Conservation (phyloP, 1,140 invertebrate species). For the Drosophila fuyamai region DNA sequence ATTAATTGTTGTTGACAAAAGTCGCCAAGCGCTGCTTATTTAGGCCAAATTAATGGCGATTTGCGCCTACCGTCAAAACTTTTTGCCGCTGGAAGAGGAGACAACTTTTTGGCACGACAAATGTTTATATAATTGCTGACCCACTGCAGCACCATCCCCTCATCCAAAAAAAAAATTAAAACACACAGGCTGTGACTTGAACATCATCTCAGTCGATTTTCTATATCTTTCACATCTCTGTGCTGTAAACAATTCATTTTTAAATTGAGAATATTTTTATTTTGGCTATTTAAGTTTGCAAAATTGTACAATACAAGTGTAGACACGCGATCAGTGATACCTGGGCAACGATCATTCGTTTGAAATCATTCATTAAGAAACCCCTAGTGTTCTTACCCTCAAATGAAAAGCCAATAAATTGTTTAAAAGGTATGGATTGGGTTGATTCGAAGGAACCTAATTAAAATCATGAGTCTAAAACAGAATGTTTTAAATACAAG, state of each 20-base stretch:
- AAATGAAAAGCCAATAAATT: background rate
- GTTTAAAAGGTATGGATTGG: background rate
- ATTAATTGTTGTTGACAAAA: slow-evolving; percentile 56
- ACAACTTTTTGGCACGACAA: slow-evolving; percentile 27
- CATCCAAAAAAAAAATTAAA: background rate
- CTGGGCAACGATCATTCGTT: background rate
- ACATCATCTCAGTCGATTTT: background rate
- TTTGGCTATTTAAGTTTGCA: background rate
- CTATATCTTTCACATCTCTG: slow-evolving; percentile 8
- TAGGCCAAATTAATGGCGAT: slow-evolving; percentile 51
- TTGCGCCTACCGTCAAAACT: slow-evolving; percentile 5
- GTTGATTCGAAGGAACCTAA: too few species aligned
- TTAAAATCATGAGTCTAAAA: too few species aligned
- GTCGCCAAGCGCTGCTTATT: slow-evolving; percentile 26
- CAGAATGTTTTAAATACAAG: too few species aligned
- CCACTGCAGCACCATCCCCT: slow-evolving; percentile 2
- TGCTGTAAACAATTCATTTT: slow-evolving; percentile 4
- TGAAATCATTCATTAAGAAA: background rate
- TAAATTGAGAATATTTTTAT: background rate
- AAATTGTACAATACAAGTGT: background rate
- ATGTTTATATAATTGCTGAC: slow-evolving; percentile 16
- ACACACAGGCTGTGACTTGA: slow-evolving; percentile 11
- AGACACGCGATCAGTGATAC: background rate
- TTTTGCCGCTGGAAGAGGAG: slow-evolving; percentile 22
- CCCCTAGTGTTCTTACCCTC: background rate